These are phyloP conservation scores for Bostrychus sinensis DNA, from an alignment of 2,113 vertebrate genomes.

Conservation along the genomic window DNA sequence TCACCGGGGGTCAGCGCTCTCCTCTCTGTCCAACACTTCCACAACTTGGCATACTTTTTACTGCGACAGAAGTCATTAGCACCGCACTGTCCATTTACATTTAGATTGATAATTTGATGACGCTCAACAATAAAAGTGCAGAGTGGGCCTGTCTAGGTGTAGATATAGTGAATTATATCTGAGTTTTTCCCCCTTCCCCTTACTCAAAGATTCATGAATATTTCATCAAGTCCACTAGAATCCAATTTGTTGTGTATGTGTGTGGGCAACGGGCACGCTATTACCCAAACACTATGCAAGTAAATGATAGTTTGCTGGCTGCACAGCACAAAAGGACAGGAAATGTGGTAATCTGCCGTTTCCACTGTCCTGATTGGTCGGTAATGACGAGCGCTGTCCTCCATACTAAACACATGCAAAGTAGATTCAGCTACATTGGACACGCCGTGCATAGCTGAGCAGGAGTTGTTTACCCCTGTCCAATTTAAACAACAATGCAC, in stretches of 20 bases:
- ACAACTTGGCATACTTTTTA: slow-evolving; percentile 29
- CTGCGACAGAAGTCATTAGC: slow-evolving; percentile 13
- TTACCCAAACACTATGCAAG: slow-evolving; percentile 24
- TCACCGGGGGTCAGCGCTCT: background rate
- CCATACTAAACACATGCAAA: slow-evolving; percentile 31
- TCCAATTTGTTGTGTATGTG: slow-evolving; percentile 50
- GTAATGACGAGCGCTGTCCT: slow-evolving; percentile 43
- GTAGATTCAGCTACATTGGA: slow-evolving; percentile 5
- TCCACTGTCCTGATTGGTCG: slow-evolving; percentile 31
- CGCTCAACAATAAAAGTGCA: slow-evolving; percentile 46
- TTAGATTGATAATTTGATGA: slow-evolving; percentile 70
- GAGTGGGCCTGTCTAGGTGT: slow-evolving; percentile 36
- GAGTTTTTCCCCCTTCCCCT: slow-evolving; percentile 1
- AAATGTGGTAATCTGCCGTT: slow-evolving; percentile 44
- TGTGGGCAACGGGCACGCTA: slow-evolving; percentile 1
- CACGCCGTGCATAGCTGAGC: slow-evolving; percentile 22
- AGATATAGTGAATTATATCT: slow-evolving; percentile 47
- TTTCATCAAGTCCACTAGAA: slow-evolving; percentile 65
- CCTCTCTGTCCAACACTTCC: slow-evolving; percentile 28
- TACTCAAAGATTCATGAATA: slow-evolving; percentile 71
- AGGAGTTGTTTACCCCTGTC: slow-evolving; percentile 17
- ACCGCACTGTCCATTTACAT: slow-evolving; percentile 60
- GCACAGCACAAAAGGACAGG: slow-evolving; percentile 22
- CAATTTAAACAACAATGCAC: slow-evolving; percentile 32
- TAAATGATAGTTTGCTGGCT: slow-evolving; percentile 34